phyloP scores from a whole-genome alignment of 2,113 vertebrate species.

The Hippopotamus amphibius region DNA sequence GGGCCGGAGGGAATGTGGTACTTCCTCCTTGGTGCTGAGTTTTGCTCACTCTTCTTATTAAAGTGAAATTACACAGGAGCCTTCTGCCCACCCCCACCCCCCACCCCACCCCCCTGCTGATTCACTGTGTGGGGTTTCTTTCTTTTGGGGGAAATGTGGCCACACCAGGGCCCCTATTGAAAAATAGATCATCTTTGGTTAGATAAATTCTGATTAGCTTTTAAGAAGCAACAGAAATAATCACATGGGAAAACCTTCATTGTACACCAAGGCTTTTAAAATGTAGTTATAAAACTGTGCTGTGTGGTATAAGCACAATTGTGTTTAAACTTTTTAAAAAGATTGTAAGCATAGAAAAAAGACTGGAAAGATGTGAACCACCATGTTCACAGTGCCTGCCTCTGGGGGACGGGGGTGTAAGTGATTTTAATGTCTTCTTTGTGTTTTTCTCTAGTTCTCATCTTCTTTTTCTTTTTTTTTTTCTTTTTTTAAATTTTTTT shows the following conservation, averaged over 20 bases:
- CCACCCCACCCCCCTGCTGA: too few species aligned
- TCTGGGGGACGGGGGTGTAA: background rate
- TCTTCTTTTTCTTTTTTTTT: background rate
- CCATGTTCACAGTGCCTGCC: background rate
- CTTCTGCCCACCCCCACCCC: background rate
- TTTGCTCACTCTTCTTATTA: background rate
- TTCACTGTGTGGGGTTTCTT: background rate
- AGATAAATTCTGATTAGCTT: background rate
- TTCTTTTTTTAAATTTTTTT: too few species aligned
- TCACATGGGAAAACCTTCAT: background rate
- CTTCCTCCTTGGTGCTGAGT: background rate
- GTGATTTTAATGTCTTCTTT: background rate
- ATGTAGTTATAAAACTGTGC: background rate
- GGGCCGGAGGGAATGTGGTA: fast-evolving
- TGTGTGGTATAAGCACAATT: background rate
- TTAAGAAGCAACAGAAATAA: background rate
- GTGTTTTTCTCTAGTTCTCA: background rate
- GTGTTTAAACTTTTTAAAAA: background rate
- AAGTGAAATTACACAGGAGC: background rate
- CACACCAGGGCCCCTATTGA: background rate
- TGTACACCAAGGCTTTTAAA: background rate
- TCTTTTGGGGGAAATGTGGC: background rate
- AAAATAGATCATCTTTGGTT: background rate
- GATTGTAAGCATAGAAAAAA: background rate
- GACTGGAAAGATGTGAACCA: background rate